Conservation (phyloP, 2,797 vertebrate species). For the Gouania willdenowi region DNA sequence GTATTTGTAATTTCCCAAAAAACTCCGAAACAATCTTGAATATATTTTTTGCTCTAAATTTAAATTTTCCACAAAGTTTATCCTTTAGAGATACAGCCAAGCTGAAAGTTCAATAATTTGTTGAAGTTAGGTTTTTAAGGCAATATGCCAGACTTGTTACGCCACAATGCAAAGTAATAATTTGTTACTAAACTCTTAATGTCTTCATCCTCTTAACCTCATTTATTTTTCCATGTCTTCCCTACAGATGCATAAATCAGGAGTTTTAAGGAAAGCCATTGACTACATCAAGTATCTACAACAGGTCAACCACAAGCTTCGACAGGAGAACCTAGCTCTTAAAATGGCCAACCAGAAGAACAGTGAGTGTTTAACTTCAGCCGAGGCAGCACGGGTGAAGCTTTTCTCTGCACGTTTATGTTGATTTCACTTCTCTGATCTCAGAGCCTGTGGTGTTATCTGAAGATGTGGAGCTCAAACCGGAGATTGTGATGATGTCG, state of each 20-base stretch:
- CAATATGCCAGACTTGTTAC: too few species aligned
- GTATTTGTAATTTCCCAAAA: too few species aligned
- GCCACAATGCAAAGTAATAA: too few species aligned
- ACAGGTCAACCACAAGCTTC: constrained; percentile 92
- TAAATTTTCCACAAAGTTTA: too few species aligned
- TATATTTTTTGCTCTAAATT: too few species aligned
- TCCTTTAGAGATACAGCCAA: too few species aligned
- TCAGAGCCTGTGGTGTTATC: constrained; percentile 82
- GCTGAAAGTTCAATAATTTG: too few species aligned
- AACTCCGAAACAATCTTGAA: too few species aligned
- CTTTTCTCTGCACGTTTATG: too few species aligned
- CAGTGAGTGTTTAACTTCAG: constrained; percentile 74
- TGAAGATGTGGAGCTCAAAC: constrained; percentile 90
- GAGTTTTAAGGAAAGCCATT: constrained; percentile 92
- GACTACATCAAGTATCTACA: constrained; percentile 98
- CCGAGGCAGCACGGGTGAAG: background rate
- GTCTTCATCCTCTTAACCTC: background rate
- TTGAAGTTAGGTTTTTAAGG: too few species aligned
- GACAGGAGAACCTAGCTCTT: constrained; percentile 93
- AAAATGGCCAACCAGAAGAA: constrained; percentile 94
- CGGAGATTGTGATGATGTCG: constrained; percentile 91
- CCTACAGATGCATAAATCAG: constrained; percentile 99
- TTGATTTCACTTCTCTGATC: constrained; percentile 5
- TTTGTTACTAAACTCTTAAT: too few species aligned
- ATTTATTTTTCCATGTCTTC: too few species aligned